Evolutionary conservation across 2,113 vertebrate species (phyloP), one percentile per base, ranked within the genome.

Genomic region (Ictalurus furcatus): DNA sequence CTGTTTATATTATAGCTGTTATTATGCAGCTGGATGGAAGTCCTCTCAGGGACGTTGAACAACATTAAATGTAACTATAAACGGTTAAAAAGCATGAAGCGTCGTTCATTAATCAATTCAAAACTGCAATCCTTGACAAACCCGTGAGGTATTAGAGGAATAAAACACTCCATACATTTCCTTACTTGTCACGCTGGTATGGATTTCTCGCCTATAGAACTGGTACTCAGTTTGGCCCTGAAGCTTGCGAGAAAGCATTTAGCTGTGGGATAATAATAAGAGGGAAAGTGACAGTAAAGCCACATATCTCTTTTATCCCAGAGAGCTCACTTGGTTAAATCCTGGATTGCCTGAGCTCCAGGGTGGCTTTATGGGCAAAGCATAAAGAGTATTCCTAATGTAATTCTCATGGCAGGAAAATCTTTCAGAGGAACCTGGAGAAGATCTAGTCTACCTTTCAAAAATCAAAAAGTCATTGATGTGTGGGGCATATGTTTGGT

Each of bases 281-380:
- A 54, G 76, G 82, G 63, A 89, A 83, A 89, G 48, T 85, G 84
- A 76, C 69, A 88, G 74, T 82, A 63, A 69, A 88, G 44, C 85
- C 79, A 28, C 7, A 76, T 69, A 61, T 67, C 73, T 85, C 59
- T 59, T n/a, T 13, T 25, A 58, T 21, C 86, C 61, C 89, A 76
- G 56, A 82, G 48, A 58, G 80, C 69, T 88, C 63, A 56, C 13
- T 58, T 30, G 52, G 16, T 61, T 58, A 88, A 85, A 89, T 67
- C 34, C 83, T 82, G 83, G 86, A 89, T 89, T 69, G 89, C 65
- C 76, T 81, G 79, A 76, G 76, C 88, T 91, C 88, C 83, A 89
- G 88, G 76, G 86, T 83, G 82, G 88, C 61, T 85, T 82, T 71
- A 69, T 13, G 65, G 73, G 86, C 28, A 56, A 40, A 30, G 54